Evolutionary conservation across 1,140 invertebrate species (phyloP), one percentile per base, ranked within the genome.

Genomic region (Macrocentrus cingulum): DNA sequence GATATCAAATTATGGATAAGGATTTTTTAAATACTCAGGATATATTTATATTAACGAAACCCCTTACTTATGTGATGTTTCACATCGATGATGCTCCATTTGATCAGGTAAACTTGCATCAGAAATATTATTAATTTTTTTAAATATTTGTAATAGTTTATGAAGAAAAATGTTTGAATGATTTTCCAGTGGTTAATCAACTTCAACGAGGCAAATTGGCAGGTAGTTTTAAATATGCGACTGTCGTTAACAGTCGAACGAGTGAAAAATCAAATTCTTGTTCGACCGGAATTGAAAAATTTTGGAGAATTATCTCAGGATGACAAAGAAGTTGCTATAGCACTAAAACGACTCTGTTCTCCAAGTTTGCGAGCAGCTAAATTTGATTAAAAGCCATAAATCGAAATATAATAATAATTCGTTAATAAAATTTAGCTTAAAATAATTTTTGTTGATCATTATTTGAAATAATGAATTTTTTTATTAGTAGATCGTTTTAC

Each of bases 1-100:
- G 71, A 81, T 2, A 51, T 8, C 79, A 44, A 48, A 15, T 11
- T 42, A 66, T 77, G n/a, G 48, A 74, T 39, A 42, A 60, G 1
- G 65, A 74, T 37, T 60, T 66, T n/a, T 56, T 65, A 9, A 57
- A 71, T 49, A 79, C 82, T 1, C 76, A 78, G 4, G 71, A 79
- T 15, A 65, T 83, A 29, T 79, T 82, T 1, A 66, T 82, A 39
- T 75, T 81, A 54, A 73, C 74, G n/a, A 82, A 85, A 16, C 80
- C 83, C 0, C 74, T 91, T 1, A 72, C 89, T 1, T 84, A 88
- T 65, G 84, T 84, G 15, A 90, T 91, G 88, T 91, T 91, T 67
- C 87, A 88, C 61, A 89, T 91, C 39, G 88, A 86, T 7, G 80
- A 84, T 50, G 74, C 76, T 13, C 82, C 83, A 2, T 91, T 91